phyloP scores from a whole-genome alignment of 2,888 invertebrate genomes.

The Agrilus cyanescens region DNA sequence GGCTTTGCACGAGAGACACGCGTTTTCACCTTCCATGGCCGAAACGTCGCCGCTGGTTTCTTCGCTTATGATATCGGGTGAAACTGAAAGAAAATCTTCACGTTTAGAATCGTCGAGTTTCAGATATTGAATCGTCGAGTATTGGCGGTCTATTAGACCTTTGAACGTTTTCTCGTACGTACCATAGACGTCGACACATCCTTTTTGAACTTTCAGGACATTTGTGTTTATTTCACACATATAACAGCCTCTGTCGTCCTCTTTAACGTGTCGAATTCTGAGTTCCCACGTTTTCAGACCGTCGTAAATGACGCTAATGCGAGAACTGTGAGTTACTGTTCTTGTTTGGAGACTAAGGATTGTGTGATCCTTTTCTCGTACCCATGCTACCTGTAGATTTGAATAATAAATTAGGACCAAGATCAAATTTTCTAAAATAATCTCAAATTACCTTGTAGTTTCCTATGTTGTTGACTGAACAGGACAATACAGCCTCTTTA shows the following conservation, averaged over 20 bases:
- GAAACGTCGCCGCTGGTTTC: conserved; percentile 66
- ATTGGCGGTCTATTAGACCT: too few species aligned
- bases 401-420: too few species aligned
- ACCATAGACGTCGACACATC: conserved; percentile 83
- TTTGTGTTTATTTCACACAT: conserved; percentile 89
- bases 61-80: conserved; percentile 66
- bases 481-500: conserved; percentile 10
- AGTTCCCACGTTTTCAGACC: conserved; percentile 76
- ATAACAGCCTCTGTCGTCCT: conserved; percentile 77
- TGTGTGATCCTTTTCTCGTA: conserved; percentile 83
- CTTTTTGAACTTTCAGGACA: conserved; percentile 76
- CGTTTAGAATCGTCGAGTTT: too few species aligned
- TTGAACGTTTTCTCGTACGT: conserved; percentile 11
- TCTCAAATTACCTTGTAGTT: conserved; percentile 11
- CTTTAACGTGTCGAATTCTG: conserved; percentile 69
- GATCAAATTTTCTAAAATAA: too few species aligned
- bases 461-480: conserved; percentile 11
- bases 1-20: conserved; percentile 60
- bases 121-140: too few species aligned
- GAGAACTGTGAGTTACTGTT: conserved; percentile 72
- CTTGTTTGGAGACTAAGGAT: conserved; percentile 74
- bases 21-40: conserved; percentile 61
- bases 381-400: conserved; percentile 68
- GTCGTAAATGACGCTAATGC: conserved; percentile 73
- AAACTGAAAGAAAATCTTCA: conserved; percentile 41